Base-by-base conservation (phyloP, 2,888 invertebrate genomes). In the Euplagia quadripunctaria region DNA sequence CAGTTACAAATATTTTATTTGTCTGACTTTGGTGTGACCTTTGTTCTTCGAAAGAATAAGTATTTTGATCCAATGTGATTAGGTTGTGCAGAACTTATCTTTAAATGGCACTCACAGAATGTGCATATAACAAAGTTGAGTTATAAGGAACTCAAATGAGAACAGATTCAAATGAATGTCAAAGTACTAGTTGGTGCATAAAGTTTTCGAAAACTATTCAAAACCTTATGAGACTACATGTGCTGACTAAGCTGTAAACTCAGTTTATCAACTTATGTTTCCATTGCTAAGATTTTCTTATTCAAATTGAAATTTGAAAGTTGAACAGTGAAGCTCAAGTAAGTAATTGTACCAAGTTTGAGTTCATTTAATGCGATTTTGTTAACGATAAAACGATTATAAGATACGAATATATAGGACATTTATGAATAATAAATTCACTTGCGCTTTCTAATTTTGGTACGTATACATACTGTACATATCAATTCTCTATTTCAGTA, bases 121-220 rank as follows among this genome's bases (percentile, higher is more conserved):
- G 55, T n/a, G n/a, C 46, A 20, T 49, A 20, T 20, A 17, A 16
- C 42, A 46, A n/a, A 52, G 14, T 52, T 55, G 12, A 20, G 11
- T 31, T n/a, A 9, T 52, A 17, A 2, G 31, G 20, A 41, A 73
- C 75, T 82, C 64, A 78, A 82, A 82, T 65, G 70, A 69, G 74
- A 76, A 71, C 73, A 77, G 77, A 84, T 81, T 80, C 74, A 76
- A 79, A 85, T 78, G 80, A 79, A 81, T 75, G 71, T 81, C 73
- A 77, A 72, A 80, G 72, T 77, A 49, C 17, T 65, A 61, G 65
- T 82, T 68, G 71, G 80, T 81, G 78, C 73, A 82, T 82, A 80
- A 75, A 82, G 80, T 84, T 82, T 83, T 83, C 82, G 79, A 82
- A 88, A 85, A 84, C 81, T 78, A 76, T 86, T 87, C 66, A 70